Conservation (phyloP, 1,140 invertebrate genomes). For the Hyles vespertilio region DNA sequence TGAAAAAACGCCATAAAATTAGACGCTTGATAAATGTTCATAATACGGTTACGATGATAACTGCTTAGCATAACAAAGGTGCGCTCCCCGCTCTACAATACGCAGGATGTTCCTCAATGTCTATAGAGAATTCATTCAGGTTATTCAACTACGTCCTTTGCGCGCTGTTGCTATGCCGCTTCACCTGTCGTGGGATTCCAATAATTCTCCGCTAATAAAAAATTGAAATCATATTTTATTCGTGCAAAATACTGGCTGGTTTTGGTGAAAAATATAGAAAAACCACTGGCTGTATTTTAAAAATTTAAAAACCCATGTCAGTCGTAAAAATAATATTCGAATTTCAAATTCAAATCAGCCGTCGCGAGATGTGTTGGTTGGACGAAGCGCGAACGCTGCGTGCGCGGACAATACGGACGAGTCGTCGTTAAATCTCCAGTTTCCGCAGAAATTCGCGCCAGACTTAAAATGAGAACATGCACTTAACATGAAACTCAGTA, state of each 20-base stretch:
- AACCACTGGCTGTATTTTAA: neutral
- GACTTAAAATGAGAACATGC: slow-evolving; percentile 61
- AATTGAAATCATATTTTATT: neutral
- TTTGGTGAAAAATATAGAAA: neutral
- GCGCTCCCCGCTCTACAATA: slow-evolving; percentile 40
- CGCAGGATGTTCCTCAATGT: slow-evolving; percentile 25
- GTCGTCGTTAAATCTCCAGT: slow-evolving; percentile 62
- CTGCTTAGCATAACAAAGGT: slow-evolving; percentile 68
- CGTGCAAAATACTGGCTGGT: too few species aligned
- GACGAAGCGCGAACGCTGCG: slow-evolving; percentile 40
- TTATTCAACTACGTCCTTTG: slow-evolving; percentile 21
- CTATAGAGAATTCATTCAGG: slow-evolving; percentile 40
- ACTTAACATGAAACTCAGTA: slow-evolving; percentile 26
- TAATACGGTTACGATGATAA: slow-evolving; percentile 47
- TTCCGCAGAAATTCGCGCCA: slow-evolving; percentile 60
- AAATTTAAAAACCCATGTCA: neutral
- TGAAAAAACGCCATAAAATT: slow-evolving; percentile 62
- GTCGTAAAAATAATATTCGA: slow-evolving; percentile 47
- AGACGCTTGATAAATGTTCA: slow-evolving; percentile 46
- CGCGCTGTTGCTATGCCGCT: slow-evolving; percentile 48
- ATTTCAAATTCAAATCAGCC: slow-evolving; percentile 70
- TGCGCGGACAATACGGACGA: slow-evolving; percentile 64
- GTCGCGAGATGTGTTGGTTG: slow-evolving; percentile 36
- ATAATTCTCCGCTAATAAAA: neutral
- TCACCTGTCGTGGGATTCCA: slow-evolving; percentile 42